Conservation (phyloP, 1,140 invertebrate genomes). For the Augochlora pura region DNA sequence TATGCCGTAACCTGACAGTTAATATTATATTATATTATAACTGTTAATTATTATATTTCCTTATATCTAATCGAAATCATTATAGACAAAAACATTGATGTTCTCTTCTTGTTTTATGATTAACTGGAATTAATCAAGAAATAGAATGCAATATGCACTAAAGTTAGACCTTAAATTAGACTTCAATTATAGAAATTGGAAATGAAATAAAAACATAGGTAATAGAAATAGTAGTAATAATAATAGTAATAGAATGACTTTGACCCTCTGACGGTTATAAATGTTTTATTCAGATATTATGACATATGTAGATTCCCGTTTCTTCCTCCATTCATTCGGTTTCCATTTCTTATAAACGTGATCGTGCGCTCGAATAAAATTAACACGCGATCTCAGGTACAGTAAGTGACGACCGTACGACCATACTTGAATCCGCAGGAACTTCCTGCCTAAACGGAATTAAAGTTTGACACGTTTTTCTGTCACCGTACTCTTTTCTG, state of each 20-base stretch:
- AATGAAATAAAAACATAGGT: too few relatives aligned
- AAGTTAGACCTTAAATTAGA: too few relatives aligned
- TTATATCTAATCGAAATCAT: too few relatives aligned
- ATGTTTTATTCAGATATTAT: background rate
- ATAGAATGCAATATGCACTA: too few relatives aligned
- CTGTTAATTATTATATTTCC: too few relatives aligned
- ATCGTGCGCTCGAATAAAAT: constrained; percentile 26
- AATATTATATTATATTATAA: too few relatives aligned
- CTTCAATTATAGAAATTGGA: too few relatives aligned
- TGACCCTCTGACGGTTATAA: constrained; percentile 2
- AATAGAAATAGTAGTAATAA: too few relatives aligned
- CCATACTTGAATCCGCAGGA: constrained; percentile 57
- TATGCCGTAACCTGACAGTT: too few relatives aligned
- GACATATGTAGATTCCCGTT: background rate
- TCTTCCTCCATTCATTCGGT: constrained; percentile 18
- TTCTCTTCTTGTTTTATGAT: too few relatives aligned
- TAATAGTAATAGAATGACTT: background rate
- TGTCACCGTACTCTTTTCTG: constrained; percentile 21
- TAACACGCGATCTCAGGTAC: background rate
- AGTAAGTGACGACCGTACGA: background rate
- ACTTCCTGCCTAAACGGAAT: constrained; percentile 46
- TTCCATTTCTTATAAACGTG: background rate
- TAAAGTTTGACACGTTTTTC: constrained; percentile 43
- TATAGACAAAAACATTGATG: too few relatives aligned
- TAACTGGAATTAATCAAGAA: too few relatives aligned